phyloP scores from a whole-genome alignment of 2,797 vertebrate species.

The Moxostoma hubbsi region DNA sequence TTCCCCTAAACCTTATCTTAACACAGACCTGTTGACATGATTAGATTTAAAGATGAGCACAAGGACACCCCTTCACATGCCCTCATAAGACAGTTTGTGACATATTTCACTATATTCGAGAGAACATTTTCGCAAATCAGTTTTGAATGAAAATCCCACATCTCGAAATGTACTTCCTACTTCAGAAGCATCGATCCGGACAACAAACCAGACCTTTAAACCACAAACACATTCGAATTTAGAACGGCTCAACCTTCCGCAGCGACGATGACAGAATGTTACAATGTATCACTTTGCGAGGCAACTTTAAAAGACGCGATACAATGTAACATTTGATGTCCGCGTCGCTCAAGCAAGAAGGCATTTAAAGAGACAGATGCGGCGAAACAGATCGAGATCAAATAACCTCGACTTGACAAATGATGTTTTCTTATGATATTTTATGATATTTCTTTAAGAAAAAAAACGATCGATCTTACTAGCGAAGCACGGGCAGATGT shows the following conservation, averaged over 20 bases:
- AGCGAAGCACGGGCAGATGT: conserved; percentile 22
- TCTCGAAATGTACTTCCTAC: conserved; percentile 27
- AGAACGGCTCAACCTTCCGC: not conserved
- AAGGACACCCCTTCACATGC: no score
- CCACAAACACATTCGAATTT: not conserved
- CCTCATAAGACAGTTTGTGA: no score
- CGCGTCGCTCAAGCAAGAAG: not conserved
- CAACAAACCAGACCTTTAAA: not conserved
- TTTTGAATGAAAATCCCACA: not conserved
- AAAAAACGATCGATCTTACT: conserved; percentile 53
- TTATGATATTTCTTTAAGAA: no score
- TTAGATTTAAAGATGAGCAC: no score
- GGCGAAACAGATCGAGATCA: not conserved
- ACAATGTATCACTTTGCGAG: not conserved
- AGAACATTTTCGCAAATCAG: no score
- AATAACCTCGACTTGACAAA: not conserved
- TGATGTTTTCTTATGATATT: conserved; percentile 9
- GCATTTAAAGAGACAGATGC: not conserved
- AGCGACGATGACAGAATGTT: not conserved
- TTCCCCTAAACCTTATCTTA: no score
- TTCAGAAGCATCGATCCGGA: not conserved
- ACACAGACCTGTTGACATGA: no score
- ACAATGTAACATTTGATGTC: conserved; percentile 9
- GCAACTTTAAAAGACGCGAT: conserved; percentile 12
- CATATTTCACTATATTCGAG: no score